Base-by-base conservation (phyloP, 92 coral and sea anemone genomes). In the Paragorgia papillata region DNA sequence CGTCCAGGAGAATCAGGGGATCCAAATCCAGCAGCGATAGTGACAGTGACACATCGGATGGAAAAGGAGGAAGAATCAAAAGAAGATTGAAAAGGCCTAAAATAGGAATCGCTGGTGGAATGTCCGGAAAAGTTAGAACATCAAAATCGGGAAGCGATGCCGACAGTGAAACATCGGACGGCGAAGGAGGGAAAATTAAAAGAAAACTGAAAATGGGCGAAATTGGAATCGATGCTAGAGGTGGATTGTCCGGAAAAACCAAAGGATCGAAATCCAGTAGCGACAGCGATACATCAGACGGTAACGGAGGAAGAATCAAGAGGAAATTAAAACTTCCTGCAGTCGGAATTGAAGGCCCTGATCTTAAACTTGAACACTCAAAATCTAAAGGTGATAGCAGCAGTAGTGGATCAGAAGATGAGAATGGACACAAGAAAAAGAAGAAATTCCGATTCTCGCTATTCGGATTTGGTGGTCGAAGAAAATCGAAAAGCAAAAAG, bases 101-200 rank as follows among this genome's bases (percentile, higher is more conserved):
- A 43, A 48, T 22, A 15, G 46, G 73, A 1, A 26, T 27, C 14
- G 53, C 30, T 6, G 55, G 55, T 9, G 49, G 22, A 40, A 18
- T 26, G 3, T n/a, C n/a, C n/a, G n/a, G n/a, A n/a, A n/a, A n/a
- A n/a, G n/a, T n/a, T n/a, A n/a, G n/a, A n/a, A 4, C 43, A 4
- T 4, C 43, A 10, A 43, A 17, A 22, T 30, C 19, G 10, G 46
- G 70, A 10, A 18, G 24, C 7, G 49, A 43, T 26, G 39, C 55
- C 39, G 73, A 55, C 2, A 66, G 73, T 26, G 73, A 66, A 20
- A 66, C 73, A 10, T 66, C 73, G 2, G 73, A 66, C 24, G 73
- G 73, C n/a, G 46, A 66, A 33, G 73, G 73, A 9, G 73, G 73
- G 3, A 37, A 55, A 39, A 66, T 66, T 33, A 66, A 66, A 24